Conservation (phyloP, 2,797 vertebrate species). For the Hapalemur alaotrensis region DNA sequence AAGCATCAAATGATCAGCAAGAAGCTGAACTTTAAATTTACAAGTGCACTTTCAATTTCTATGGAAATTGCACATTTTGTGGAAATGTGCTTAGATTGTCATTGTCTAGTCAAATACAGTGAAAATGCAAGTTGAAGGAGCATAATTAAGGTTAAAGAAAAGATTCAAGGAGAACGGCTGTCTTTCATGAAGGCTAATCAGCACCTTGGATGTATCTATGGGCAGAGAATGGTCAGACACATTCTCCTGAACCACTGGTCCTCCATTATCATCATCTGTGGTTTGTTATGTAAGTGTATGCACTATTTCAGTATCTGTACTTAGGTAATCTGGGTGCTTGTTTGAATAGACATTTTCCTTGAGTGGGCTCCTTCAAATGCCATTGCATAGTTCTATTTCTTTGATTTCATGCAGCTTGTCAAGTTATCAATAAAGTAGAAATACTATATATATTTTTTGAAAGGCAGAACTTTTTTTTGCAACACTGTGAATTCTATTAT, state of each 20-base stretch:
- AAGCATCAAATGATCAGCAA: slow-evolving; percentile 77
- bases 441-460: neutral
- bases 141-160: slow-evolving; percentile 83
- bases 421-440: slow-evolving; percentile 62
- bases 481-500: slow-evolving; percentile 48
- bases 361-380: slow-evolving; percentile 54
- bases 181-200: slow-evolving; percentile 83
- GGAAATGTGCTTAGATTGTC: slow-evolving; percentile 84
- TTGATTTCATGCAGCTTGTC: slow-evolving; percentile 58
- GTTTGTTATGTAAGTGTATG: slow-evolving; percentile 76
- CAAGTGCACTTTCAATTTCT: slow-evolving; percentile 77
- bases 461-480: slow-evolving; percentile 5
- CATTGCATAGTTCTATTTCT: slow-evolving; percentile 59
- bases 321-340: slow-evolving; percentile 64
- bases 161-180: slow-evolving; percentile 76
- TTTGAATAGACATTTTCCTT: slow-evolving; percentile 69
- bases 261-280: slow-evolving; percentile 84
- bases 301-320: slow-evolving; percentile 62
- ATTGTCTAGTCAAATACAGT: slow-evolving; percentile 78
- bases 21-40: slow-evolving; percentile 80
- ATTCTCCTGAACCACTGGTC: slow-evolving; percentile 75
- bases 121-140: slow-evolving; percentile 82
- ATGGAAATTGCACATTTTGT: slow-evolving; percentile 84
- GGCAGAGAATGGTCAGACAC: slow-evolving; percentile 77
- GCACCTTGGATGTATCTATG: slow-evolving; percentile 71